Evolutionary conservation across 2,113 vertebrate species (phyloP), one percentile per base, ranked within the genome.

Genomic region (Nesogale talazaci): DNA sequence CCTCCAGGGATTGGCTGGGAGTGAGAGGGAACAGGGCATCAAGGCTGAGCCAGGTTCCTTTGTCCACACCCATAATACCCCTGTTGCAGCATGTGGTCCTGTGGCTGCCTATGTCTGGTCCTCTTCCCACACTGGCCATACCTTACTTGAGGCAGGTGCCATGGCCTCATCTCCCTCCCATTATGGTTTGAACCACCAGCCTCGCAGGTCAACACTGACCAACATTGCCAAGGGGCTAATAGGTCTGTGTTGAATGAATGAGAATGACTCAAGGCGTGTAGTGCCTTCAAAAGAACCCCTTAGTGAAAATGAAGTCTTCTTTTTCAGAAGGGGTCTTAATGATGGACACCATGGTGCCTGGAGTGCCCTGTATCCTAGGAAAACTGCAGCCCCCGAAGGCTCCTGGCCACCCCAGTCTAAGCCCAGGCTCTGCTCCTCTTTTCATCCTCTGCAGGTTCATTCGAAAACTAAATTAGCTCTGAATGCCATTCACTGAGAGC

Each of bases 1-100:
- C 25, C 38, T 34, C 15, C 11, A 25, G 22, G 75, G 36, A 31
- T 40, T 20, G 38, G 4, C 5, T 12, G 6, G n/a, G 40, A 27
- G 1, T 17, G 40, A 38, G 7, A 23, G 4, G 16, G 25, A 46
- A 36, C 23, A 46, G 6, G 22, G 29, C 14, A 2, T 14, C 75
- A 31, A 59, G 40, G 8, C 34, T 11, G 56, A 15, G 31, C 10
- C 25, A 38, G 8, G 25, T 15, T 17, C 10, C 46, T 46, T 40
- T 31, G 0, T 40, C 78, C 65, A 20, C 31, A 20, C 23, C 40
- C 69, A 31, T 56, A n/a, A 5, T 15, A 9, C 20, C 14, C 9
- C 16, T 5, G 1, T 56, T 4, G 19, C 16, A 31, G 25, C 1
- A 34, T 16, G 6, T 0, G 17, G 59, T 10, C 0, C 0, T 16